A percentile compares a stretch with the other conserved stretches of the same genome.
These are phyloP conservation scores for Gila orcuttii DNA, from an alignment of 2,113 vertebrate species.

Conservation along the genomic window DNA sequence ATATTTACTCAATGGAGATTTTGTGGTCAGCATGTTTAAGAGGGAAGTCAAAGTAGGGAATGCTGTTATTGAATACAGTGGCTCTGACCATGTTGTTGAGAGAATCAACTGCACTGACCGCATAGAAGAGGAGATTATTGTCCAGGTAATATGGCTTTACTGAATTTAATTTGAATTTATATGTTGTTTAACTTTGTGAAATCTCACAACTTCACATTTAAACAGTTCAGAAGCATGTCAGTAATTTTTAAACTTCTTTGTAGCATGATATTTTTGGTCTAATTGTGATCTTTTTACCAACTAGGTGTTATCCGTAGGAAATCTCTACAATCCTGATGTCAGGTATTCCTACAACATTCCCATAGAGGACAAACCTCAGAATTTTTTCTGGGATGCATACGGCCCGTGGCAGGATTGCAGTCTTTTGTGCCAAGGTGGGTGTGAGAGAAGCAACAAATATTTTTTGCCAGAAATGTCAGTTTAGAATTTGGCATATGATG, in stretches of 20 bases:
- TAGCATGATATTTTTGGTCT: background rate
- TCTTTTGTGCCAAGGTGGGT: slow-evolving; percentile 92
- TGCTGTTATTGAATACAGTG: slow-evolving; percentile 94
- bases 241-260: background rate
- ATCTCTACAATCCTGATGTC: slow-evolving; percentile 92
- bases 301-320: slow-evolving; percentile 95
- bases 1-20: slow-evolving; percentile 96
- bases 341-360: slow-evolving; percentile 96
- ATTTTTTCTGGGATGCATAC: slow-evolving; percentile 93
- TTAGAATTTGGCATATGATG: slow-evolving; percentile 44
- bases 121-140: slow-evolving; percentile 90
- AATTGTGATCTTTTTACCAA: background rate
- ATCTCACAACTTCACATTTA: background rate
- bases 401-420: slow-evolving; percentile 95
- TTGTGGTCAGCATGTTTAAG: slow-evolving; percentile 99
- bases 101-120: slow-evolving; percentile 96
- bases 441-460: slow-evolving; percentile 41
- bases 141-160: slow-evolving; percentile 83
- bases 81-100: slow-evolving; percentile 89
- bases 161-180: background rate
- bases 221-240: background rate
- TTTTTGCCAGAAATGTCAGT: slow-evolving; percentile 50
- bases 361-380: slow-evolving; percentile 92
- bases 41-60: slow-evolving; percentile 95
- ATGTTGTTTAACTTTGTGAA: background rate